A percentile compares a stretch with the other conserved stretches of the same genome.
Evolutionary conservation across 37 sponge, comb jelly and placozoan species (phyloP).

Genomic region (Beroe ovata): DNA sequence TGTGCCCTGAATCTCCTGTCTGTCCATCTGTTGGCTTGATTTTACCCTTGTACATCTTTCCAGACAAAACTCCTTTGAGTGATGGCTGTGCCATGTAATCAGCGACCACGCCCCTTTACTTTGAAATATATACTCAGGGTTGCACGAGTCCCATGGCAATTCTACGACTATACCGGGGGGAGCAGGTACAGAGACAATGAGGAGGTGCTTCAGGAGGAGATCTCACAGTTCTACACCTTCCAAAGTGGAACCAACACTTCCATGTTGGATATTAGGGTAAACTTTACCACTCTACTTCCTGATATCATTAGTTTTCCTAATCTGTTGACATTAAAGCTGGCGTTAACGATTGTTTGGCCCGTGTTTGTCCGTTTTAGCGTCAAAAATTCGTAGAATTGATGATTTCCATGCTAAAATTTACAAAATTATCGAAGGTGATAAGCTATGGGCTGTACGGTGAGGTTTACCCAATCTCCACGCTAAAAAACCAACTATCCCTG

Average conservation of each 20-base stretch:
- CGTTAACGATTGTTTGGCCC: too few species aligned
- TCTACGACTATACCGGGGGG: background rate
- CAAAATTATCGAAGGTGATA: background rate
- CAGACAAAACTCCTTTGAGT: background rate
- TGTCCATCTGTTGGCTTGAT: too few species aligned
- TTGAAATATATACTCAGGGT: too few species aligned
- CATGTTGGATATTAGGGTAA: conserved; percentile 29
- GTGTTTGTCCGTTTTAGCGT: too few species aligned
- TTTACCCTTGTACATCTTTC: background rate
- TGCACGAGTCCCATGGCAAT: conserved; percentile 41
- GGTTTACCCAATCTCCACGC: background rate
- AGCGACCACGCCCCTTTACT: background rate
- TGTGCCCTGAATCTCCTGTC: too few species aligned
- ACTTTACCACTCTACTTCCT: too few species aligned
- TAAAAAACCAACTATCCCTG: conserved; percentile 2
- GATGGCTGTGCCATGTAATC: background rate
- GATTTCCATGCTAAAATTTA: too few species aligned
- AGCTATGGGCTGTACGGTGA: conserved; percentile 11
- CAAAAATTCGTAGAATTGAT: too few species aligned
- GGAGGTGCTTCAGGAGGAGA: conserved; percentile 3
- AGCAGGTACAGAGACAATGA: background rate
- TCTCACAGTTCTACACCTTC: conserved; percentile 34
- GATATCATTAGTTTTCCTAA: too few species aligned
- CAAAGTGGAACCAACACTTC: background rate
- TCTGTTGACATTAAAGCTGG: too few species aligned